Conservation (phyloP, 2,113 vertebrate species). For the Coptodon bakossiorum region DNA sequence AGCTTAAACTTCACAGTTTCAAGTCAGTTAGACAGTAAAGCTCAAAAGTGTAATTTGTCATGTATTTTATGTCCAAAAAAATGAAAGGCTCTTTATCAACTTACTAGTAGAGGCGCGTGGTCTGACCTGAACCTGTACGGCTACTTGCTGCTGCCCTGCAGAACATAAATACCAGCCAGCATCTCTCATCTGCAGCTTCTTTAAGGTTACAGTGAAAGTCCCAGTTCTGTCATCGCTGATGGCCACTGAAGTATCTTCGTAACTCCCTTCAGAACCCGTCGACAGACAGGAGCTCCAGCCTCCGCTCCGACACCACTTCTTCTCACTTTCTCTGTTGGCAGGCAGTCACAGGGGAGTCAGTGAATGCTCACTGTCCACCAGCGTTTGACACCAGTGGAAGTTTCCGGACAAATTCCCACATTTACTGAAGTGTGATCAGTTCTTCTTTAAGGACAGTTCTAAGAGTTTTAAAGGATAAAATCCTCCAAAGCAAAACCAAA, state of each 20-base stretch:
- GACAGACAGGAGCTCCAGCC: constrained; percentile 53
- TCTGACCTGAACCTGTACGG: constrained; percentile 41
- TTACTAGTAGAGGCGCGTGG: constrained; percentile 33
- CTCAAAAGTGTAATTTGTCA: neutral
- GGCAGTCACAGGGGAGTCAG: constrained; percentile 11
- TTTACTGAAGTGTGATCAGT: neutral
- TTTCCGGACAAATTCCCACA: neutral
- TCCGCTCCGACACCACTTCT: constrained; percentile 73
- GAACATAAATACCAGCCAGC: constrained; percentile 62
- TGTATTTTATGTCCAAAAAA: neutral
- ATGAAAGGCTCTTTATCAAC: neutral
- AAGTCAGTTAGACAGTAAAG: neutral
- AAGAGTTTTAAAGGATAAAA: neutral
- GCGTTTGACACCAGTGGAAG: neutral
- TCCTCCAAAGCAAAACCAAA: neutral
- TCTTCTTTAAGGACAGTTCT: neutral
- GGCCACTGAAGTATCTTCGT: constrained; percentile 44
- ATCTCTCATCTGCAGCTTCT: constrained; percentile 45
- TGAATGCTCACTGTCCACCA: neutral
- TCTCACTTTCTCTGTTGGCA: constrained; percentile 56
- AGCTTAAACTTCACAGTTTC: neutral
- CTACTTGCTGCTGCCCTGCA: constrained; percentile 14
- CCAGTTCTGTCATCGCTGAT: constrained; percentile 61
- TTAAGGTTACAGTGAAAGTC: constrained; percentile 59
- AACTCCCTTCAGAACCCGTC: constrained; percentile 38